Base-by-base conservation (phyloP, 2,888 invertebrate genomes). In the Brachyptera putata region DNA sequence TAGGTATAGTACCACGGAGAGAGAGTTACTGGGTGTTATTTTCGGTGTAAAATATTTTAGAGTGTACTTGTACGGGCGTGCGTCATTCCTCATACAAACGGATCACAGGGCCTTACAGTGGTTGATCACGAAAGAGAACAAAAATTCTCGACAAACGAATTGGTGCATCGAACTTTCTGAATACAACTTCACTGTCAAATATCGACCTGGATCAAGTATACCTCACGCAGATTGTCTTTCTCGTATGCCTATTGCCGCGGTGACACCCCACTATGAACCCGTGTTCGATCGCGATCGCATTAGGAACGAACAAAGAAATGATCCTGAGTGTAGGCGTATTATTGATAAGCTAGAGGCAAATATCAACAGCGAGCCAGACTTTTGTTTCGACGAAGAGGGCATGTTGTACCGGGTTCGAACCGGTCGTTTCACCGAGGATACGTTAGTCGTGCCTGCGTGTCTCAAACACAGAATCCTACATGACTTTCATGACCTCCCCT, bases 51-150 rank as follows among this genome's bases (percentile, higher is more conserved):
- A 65, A 41, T 49, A 61, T 58, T 64, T 65, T 57, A n/a, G 61
- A 13, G 16, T 16, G n/a, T 41, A 41, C 11, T 66, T 71, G 24
- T 76, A 72, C 63, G 76, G 75, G 3, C 16, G 63, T 13, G 36
- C 59, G 22, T n/a, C n/a, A n/a, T 68, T 69, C 48, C 49, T 16
- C 5, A 16, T 68, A 25, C 24, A 63, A 56, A 67, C 63, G 9
- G 69, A 70, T 57, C 63, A 64, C 58, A 58, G 63, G 22, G 57
- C 67, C 5, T 46, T 68, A 9, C 53, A 60, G 50, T 57, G 62
- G 5, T 66, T 69, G 16, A 66, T 69, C 26, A 61, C 66, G 24
- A 62, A 64, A 5, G 49, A 61, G 30, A 68, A 56, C 22, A 24
- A 22, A 5, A 61, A 56, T 26, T 62, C 48, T 4, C 36, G 61